Evolutionary conservation across 1,140 invertebrate species (phyloP), one percentile per base, ranked within the genome.

Genomic region (Orius laevigatus): DNA sequence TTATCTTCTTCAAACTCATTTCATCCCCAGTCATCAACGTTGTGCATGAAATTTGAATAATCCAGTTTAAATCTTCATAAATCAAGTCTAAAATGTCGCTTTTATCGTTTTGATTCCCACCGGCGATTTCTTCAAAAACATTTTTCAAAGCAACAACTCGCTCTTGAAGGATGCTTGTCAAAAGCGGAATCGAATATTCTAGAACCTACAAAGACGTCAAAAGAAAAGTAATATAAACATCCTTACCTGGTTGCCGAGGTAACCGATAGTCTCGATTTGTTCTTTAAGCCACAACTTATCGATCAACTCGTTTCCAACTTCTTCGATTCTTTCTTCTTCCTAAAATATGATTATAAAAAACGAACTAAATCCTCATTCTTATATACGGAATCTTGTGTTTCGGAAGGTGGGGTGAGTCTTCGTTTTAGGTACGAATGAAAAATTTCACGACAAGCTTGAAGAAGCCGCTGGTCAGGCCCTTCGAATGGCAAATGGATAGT

Each of bases 221-320:
- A 16, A n/a, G 34, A 51, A 6, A 41, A 53, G 18, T 15, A 41
- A 51, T n/a, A n/a, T 12, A 38, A 38, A 11, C 9, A 56, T 50
- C 44, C 62, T 58, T 44, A 69, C 60, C 19, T 64, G 54, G 47
- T 72, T 61, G 1, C 66, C 66, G 51, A 73, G 61, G 3, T 64
- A 51, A 57, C 78, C 82, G 46, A 84, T 76, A 25, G 70, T 66
- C 62, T 76, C 72, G 19, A 87, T 61, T 56, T 84, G 78, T 53
- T 81, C 75, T 50, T 73, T 70, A 60, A 74, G 84, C 59, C 72
- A 75, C 5, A 71, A 50, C 73, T 62, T 60, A 86, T 82, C 59
- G 73, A 70, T 57, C n/a, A n/a, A n/a, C n/a, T n/a, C n/a, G 83
- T 79, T 60, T 84, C 81, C 74, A 44, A 77, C 70, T 53, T 81